Evolutionary conservation across 30 jellyfish, hydroid and myxozoan genomes (phyloP), one percentile per base, ranked within the genome.

Genomic region (Cassiopea xamachana): DNA sequence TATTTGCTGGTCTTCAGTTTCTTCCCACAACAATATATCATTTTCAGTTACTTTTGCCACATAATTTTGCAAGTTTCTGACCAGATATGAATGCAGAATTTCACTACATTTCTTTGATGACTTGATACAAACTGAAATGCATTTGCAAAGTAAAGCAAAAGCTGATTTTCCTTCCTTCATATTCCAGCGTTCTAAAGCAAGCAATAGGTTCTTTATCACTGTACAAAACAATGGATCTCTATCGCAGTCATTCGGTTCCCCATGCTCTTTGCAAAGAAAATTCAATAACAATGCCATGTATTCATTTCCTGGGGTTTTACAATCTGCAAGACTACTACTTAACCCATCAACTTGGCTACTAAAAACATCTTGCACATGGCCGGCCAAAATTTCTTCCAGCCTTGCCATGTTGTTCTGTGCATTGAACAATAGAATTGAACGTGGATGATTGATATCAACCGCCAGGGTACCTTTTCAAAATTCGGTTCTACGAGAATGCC

Each of bases 281-380:
- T 10, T 43, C 0, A 71, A 46, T 46, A 84, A 58, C 7, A 84
- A 18, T 4, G 67, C 18, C 64, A 84, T 2, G 48, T 69, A 82
- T 48, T 84, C 92, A 7, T 70, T 84, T 51, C 60, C 45, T 49
- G 78, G 85, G 27, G 27, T 17, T 16, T 43, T 50, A 46, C 78
- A 84, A 13, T 8, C 86, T 2, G 10, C 46, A 46, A 84, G 71
- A 70, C 77, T 84, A 15, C 48, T 47, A 19, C 46, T 84, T 46
- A 84, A 8, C 4, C 62, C 70, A 7, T 72, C 19, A 3, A 60
- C 43, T 14, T 69, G 8, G 1, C 50, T 58, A 17, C 6, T 46
- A 12, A 72, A 10, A 7, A 45, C 64, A 4, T 71, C 69, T 70
- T 73, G 17, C 43, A 73, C 55, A 14, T 84, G 48, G 3, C 48